Base-by-base conservation (phyloP, 2,888 invertebrate genomes). In the Andrena hattorfiana region DNA sequence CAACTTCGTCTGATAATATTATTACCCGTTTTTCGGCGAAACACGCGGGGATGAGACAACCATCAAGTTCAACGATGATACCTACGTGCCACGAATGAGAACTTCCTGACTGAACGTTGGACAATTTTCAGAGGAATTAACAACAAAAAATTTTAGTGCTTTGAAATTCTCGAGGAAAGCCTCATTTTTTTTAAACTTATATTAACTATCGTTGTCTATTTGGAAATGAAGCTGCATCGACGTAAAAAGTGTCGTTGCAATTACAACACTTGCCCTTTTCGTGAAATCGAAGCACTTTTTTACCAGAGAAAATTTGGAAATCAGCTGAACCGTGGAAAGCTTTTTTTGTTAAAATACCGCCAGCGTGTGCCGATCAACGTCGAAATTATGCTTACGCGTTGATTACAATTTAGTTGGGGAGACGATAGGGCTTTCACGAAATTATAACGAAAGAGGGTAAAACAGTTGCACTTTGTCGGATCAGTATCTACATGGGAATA, bases 361-460 rank as follows among this genome's bases (percentile, higher is more conserved):
- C 13, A 42, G 42, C 13, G 42, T 3, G 35, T 42, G 13, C 13
- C 10, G 42, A 13, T 42, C 42, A 10, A 10, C 2, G 10, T 35
- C 3, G 13, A 71, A 80, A 71, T 80, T 62, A 30, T 20, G 48
- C 49, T 66, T 10, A 5, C 10, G 66, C 49, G n/a, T 20, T 49
- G 28, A 49, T 66, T 66, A 28, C 10, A 42, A 71, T 71, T 63
- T 71, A 23, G 26, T 42, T 28, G 1, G 5, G n/a, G 35, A 10
- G 2, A 42, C 30, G 48, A 71, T 30, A 30, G 8, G 30, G 23
- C 68, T 68, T 74, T 70, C 51, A 30, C 8, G 10, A 68, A 59
- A 30, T 60, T 60, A 13, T 23, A n/a, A 26, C 2, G 7, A n/a
- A n/a, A 23, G 23, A 59, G 32, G n/a, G 2, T 42, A 26, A 30